Evolutionary conservation across 2,797 vertebrate genomes (phyloP).

Genomic region (Perodicticus potto): DNA sequence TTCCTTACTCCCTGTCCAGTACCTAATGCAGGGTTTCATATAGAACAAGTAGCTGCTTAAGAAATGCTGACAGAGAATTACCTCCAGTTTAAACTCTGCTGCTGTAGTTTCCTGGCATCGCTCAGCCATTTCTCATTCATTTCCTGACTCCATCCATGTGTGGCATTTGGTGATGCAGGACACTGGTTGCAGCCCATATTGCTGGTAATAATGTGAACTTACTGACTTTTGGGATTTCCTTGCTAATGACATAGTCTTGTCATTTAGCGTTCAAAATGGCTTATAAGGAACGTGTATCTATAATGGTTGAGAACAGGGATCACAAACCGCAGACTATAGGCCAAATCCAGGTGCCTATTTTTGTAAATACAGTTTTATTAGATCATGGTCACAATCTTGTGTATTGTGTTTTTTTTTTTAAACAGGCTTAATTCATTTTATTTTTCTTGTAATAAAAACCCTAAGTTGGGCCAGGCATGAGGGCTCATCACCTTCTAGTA

Average conservation of each 20-base stretch:
- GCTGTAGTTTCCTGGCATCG: background rate
- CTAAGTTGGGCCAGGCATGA: no score
- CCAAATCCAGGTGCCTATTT: conserved; percentile 12
- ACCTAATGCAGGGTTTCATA: background rate
- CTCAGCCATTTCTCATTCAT: background rate
- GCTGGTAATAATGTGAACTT: background rate
- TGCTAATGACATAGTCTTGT: background rate
- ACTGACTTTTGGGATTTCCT: background rate
- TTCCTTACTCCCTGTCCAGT: background rate
- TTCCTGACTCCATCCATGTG: background rate
- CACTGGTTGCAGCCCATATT: background rate
- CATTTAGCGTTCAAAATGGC: background rate
- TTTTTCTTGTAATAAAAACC: background rate
- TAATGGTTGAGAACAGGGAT: background rate
- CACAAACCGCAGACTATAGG: background rate
- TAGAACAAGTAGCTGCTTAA: background rate
- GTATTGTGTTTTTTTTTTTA: background rate
- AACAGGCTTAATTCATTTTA: background rate
- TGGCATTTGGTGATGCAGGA: background rate
- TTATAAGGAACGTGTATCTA: background rate
- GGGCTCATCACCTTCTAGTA: no score
- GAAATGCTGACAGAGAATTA: background rate
- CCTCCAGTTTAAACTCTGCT: background rate
- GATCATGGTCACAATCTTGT: background rate
- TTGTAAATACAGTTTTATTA: conserved; percentile 32